A percentile compares a stretch with the other conserved stretches of the same genome.
Conservation (phyloP, 2,888 invertebrate genomes). For the Eupithecia pulchellata region DNA sequence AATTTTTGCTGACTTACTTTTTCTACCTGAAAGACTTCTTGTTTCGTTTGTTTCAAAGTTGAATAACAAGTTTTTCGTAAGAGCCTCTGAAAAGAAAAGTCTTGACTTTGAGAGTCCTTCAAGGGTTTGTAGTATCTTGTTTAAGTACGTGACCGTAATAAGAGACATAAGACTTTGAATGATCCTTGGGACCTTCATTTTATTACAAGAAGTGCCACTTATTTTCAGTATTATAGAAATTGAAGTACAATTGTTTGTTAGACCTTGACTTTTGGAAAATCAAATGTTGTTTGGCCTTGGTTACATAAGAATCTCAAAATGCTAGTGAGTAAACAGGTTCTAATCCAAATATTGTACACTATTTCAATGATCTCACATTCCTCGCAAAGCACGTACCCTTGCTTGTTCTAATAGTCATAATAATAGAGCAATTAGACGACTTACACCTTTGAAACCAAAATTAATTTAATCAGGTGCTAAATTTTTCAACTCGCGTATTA, state of each 20-base stretch:
- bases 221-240: not conserved
- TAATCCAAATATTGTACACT: not conserved
- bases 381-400: not conserved
- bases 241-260: conserved; percentile 5
- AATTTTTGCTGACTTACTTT: conserved; percentile 44
- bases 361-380: not conserved
- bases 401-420: not conserved
- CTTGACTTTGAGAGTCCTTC: conserved; percentile 21
- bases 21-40: not conserved
- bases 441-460: not conserved
- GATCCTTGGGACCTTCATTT: conserved; percentile 15
- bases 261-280: conserved; percentile 20
- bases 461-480: conserved; percentile 7
- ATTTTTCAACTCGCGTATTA: not conserved
- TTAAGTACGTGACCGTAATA: conserved; percentile 35
- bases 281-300: conserved; percentile 13
- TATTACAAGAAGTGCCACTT: not conserved
- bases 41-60: conserved; percentile 16
- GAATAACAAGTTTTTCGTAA: conserved; percentile 7
- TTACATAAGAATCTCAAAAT: conserved; percentile 5
- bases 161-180: conserved; percentile 33
- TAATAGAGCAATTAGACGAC: not conserved
- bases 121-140: conserved; percentile 16
- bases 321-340: conserved; percentile 6
- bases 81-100: conserved; percentile 8